Conservation (phyloP, 2,113 vertebrate species). For the Genyomyrus donnyi region DNA sequence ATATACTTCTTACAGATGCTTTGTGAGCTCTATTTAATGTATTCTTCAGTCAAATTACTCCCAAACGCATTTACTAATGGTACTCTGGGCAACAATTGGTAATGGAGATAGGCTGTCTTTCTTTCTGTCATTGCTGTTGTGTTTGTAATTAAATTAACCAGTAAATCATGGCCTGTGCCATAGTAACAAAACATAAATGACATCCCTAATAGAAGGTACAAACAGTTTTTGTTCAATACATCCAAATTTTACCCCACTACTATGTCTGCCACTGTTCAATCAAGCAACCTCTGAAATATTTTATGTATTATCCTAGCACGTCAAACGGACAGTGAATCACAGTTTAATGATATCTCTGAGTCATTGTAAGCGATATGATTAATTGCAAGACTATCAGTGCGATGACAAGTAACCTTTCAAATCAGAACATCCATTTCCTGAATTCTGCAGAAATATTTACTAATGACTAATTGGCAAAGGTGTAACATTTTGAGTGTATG, state of each 20-base stretch:
- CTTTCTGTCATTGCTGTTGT: background rate
- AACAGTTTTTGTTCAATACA: background rate
- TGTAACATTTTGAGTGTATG: background rate
- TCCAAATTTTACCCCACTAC: background rate
- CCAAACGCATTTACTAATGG: background rate
- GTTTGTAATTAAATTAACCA: background rate
- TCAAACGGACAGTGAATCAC: background rate
- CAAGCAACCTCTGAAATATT: background rate
- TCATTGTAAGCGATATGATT: background rate
- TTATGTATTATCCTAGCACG: background rate
- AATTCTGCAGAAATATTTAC: background rate
- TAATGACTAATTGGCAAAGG: background rate
- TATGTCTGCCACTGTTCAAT: background rate
- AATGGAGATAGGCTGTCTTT: background rate
- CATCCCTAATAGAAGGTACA: background rate
- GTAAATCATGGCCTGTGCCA: background rate
- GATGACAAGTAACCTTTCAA: background rate
- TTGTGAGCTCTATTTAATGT: background rate
- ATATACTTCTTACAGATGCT: background rate
- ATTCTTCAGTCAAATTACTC: background rate
- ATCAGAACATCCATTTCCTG: constrained; percentile 1
- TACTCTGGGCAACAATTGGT: background rate
- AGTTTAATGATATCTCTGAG: background rate
- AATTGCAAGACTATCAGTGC: background rate
- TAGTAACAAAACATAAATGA: background rate